Conservation (phyloP, 1,140 invertebrate genomes). For the Polypedilum pembai region DNA sequence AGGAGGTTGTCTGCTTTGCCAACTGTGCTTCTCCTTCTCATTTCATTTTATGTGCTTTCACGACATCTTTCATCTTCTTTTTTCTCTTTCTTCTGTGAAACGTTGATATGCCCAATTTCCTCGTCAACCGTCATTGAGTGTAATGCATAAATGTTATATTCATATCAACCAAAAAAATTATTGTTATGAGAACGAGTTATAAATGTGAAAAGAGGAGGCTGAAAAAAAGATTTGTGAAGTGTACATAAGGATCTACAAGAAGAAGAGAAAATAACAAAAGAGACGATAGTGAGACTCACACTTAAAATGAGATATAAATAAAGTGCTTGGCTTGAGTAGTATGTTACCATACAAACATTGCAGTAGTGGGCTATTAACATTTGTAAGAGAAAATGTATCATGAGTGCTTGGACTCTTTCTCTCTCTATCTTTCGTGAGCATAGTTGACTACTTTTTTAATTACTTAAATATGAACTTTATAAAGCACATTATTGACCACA, state of each 20-base stretch:
- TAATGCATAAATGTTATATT: not conserved
- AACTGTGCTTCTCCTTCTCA: not conserved
- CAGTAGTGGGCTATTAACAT: not conserved
- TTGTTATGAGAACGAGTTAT: too few relatives aligned
- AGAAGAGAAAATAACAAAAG: not conserved
- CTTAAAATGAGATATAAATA: not conserved
- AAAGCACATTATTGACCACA: not conserved
- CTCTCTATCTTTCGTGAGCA: too few relatives aligned
- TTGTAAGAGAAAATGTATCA: too few relatives aligned
- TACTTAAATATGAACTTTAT: not conserved
- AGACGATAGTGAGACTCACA: constrained; percentile 1
- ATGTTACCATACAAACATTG: constrained; percentile 7
- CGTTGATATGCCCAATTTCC: constrained; percentile 8
- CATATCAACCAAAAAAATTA: too few relatives aligned
- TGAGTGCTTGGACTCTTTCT: too few relatives aligned
- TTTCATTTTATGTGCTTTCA: too few relatives aligned
- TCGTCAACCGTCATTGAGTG: constrained; percentile 7
- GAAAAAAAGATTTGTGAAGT: too few relatives aligned
- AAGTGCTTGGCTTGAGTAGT: not conserved
- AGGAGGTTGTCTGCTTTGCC: constrained; percentile 6
- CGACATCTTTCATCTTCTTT: not conserved
- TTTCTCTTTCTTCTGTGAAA: not conserved
- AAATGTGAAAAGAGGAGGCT: too few relatives aligned
- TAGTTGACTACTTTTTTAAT: too few relatives aligned
- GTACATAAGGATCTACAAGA: not conserved